Conservation (phyloP, 2,113 vertebrate species). For the zebrafish (Danio rerio) region DNA sequence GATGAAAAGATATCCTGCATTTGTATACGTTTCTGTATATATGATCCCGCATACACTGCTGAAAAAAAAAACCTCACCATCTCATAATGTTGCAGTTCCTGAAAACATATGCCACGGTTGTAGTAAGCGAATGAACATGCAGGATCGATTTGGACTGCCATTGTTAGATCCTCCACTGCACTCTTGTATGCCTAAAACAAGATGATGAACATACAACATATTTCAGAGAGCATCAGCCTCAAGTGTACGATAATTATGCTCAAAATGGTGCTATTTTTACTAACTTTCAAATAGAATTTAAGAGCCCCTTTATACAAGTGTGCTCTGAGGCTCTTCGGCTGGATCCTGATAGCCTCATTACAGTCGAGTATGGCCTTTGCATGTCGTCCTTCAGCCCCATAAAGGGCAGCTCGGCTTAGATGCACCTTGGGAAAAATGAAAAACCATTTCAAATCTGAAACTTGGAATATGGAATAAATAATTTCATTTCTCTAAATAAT, state of each 20-base stretch:
- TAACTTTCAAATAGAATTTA: slow-evolving; percentile 78
- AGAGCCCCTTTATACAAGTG: slow-evolving; percentile 79
- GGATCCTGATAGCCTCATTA: slow-evolving; percentile 78
- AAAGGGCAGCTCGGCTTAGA: slow-evolving; percentile 77
- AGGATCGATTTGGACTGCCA: slow-evolving; percentile 69
- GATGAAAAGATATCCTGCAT: slow-evolving; percentile 5
- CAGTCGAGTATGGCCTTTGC: slow-evolving; percentile 83
- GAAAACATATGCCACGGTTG: slow-evolving; percentile 79
- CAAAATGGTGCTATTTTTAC: slow-evolving; percentile 29
- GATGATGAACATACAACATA: slow-evolving; percentile 1
- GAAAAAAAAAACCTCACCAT: slow-evolving; percentile 62
- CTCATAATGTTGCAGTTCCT: slow-evolving; percentile 71
- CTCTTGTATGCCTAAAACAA: slow-evolving; percentile 71
- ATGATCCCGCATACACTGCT: not conserved
- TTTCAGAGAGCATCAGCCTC: not conserved
- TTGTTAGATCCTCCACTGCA: slow-evolving; percentile 78
- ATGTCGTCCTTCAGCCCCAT: slow-evolving; percentile 75
- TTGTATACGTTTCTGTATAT: not conserved
- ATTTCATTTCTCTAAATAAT: too few relatives aligned
- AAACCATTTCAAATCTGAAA: not conserved
- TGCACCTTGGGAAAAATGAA: slow-evolving; percentile 70
- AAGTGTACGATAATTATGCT: not conserved
- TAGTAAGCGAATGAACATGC: slow-evolving; percentile 75
- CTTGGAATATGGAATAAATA: not conserved
- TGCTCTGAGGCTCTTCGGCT: slow-evolving; percentile 72